These are phyloP conservation scores for Hemiscyllium ocellatum DNA, from an alignment of 2,113 vertebrate species.

Conservation along the genomic window DNA sequence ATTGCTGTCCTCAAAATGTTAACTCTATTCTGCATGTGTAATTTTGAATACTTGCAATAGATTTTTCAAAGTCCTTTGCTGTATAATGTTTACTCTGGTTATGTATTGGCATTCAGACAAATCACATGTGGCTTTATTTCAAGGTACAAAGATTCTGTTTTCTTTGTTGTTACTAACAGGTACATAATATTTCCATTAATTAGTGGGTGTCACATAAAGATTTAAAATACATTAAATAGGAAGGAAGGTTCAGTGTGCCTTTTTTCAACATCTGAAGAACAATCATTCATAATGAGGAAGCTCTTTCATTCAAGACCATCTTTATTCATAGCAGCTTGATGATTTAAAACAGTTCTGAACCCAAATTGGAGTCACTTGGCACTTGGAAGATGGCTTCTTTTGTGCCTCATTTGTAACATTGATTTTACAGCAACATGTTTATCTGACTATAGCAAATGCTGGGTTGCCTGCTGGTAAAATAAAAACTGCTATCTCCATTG, in stretches of 20 bases:
- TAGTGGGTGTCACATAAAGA: not conserved
- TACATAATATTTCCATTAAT: not conserved
- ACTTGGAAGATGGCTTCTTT: not conserved
- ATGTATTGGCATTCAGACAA: not conserved
- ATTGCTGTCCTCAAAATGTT: not conserved
- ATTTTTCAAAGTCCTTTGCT: not conserved
- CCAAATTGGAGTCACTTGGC: no score
- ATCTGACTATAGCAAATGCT: not conserved
- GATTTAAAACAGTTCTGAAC: not conserved
- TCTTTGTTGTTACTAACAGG: not conserved
- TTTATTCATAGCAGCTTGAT: not conserved
- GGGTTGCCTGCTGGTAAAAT: not conserved
- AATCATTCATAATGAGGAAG: not conserved
- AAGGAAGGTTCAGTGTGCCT: not conserved
- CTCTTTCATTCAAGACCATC: not conserved
- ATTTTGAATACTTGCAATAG: constrained; percentile 9
- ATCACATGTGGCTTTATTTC: not conserved
- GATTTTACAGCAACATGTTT: not conserved
- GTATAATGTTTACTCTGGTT: not conserved
- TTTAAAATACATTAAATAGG: not conserved
- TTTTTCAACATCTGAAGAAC: not conserved
- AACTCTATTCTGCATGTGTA: not conserved
- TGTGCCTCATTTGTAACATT: not conserved
- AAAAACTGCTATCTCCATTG: not conserved
- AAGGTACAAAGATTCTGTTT: not conserved